Base-by-base conservation (phyloP, 2,888 invertebrate genomes). In the Unio delphinus region DNA sequence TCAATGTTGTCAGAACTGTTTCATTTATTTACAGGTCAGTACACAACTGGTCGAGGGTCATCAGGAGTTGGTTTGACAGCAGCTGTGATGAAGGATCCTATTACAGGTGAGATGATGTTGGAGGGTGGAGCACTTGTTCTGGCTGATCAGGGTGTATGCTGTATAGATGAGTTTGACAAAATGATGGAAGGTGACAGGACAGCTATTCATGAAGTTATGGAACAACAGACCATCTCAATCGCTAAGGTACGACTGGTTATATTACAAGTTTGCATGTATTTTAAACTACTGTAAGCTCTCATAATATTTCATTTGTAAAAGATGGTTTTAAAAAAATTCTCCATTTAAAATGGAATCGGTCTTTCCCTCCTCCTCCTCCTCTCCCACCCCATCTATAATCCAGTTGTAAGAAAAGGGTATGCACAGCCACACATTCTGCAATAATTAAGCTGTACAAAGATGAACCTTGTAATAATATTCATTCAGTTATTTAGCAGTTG, bases 121-220 rank as follows among this genome's bases (percentile, higher is more conserved):
- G 89, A 89, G 70, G 89, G 99, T 58, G 99, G 99, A 11, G 98
- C 99, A 18, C 91, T 99, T 55, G 99, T 99, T 57, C 91, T 99
- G 78, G 98, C 98, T 1, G 98, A 99, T 91, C 95, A 96, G 88
- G 98, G 98, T 45, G 95, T 98, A 70, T 99, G 99, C 90, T 99
- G 99, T 90, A 99, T 99, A 89, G 99, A 99, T 90, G 99, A 99
- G 92, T 99, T 99, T 90, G 99, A 99, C 91, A 99, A 99, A 0
- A 90, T 99, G 99, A 95, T 97, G 64, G 99, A 99, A 79, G 90
- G 91, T 60, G 99, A 99, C 91, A 77, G 90, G 61, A 90, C 89
- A 4, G 89, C 90, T 54, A 90, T 90, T 45, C 90, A 90, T 73
- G 90, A 90, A 71, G 90, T 90, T 5, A 90, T 90, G 90, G 99